Base-by-base conservation (phyloP, 2,888 invertebrate species). In the Acleris sparsana region DNA sequence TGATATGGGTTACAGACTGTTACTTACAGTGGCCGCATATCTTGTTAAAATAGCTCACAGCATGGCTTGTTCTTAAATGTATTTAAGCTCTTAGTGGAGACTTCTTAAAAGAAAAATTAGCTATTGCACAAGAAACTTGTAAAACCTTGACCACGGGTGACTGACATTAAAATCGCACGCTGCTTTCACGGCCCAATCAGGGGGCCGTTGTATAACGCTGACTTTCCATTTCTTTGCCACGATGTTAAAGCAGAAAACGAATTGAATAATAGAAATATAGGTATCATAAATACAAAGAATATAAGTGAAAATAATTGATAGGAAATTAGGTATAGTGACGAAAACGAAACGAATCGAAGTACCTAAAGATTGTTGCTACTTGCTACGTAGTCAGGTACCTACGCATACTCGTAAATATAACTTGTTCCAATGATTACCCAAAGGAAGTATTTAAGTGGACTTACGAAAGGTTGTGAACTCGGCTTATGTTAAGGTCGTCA, bases 111-210 rank as follows among this genome's bases (percentile, higher is more conserved):
- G 76, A 79, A 75, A 75, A 72, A 78, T 84, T 85, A 82, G 84
- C 84, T 85, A 85, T 83, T 84, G 79, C 78, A 84, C 79, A 82
- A 88, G 88, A 66, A 82, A 81, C 75, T 76, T 76, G 75, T 81
- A 75, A 84, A 89, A 89, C 92, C 92, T 92, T 92, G 92, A 92
- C 92, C 92, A 91, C 89, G 86, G 82, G 74, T 76, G 77, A 79
- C 88, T 90, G 92, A 90, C 91, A 91, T 91, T 90, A 91, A 87
- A 83, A 73, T 68, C 73, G 72, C 75, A 80, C 78, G 78, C 79
- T 87, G 92, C 92, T 92, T 92, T 92, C 92, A 91, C 92, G 87
- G 83, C 83, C 75, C 80, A 78, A 81, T 89, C 88, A 89, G 85
- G 89, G 92, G 86, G 80, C 72, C 81, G 88, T 92, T 92, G 89